Conservation (phyloP, 2,797 vertebrate genomes). For the Eospalax fontanierii region DNA sequence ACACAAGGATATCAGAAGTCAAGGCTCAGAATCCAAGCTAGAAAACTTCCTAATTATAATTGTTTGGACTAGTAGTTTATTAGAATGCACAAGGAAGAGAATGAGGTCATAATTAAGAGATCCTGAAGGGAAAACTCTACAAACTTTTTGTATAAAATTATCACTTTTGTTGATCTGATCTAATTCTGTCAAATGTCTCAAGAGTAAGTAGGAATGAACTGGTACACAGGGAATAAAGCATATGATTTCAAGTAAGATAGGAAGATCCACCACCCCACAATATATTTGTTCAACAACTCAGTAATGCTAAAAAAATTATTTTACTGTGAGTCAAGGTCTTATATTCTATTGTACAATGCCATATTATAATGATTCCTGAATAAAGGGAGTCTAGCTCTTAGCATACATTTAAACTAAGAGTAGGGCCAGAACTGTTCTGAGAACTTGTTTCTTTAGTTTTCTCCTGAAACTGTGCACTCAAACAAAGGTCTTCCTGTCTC, state of each 20-base stretch:
- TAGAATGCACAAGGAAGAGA: constrained; percentile 57
- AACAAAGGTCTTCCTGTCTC: no score
- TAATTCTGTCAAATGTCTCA: no score
- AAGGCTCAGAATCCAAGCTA: constrained; percentile 41
- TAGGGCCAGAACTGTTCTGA: no score
- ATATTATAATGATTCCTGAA: no score
- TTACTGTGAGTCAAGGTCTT: background rate
- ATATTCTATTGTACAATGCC: background rate
- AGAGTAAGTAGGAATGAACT: background rate
- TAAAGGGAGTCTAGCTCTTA: no score
- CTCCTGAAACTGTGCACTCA: no score
- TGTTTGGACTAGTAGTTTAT: constrained; percentile 73
- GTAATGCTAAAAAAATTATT: background rate
- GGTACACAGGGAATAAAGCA: background rate
- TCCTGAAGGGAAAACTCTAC: background rate
- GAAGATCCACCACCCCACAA: background rate
- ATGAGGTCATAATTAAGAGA: constrained; percentile 65
- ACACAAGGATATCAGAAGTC: background rate
- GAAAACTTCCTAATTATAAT: constrained; percentile 75
- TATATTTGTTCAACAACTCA: background rate
- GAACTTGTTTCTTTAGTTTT: no score
- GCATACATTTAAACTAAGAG: no score
- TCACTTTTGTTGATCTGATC: no score
- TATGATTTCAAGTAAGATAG: background rate
- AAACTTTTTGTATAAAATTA: no score